Evolutionary conservation across 2,888 invertebrate genomes (phyloP), one percentile per base, ranked within the genome.

Genomic region (Drosophila pseudotalamancana): DNA sequence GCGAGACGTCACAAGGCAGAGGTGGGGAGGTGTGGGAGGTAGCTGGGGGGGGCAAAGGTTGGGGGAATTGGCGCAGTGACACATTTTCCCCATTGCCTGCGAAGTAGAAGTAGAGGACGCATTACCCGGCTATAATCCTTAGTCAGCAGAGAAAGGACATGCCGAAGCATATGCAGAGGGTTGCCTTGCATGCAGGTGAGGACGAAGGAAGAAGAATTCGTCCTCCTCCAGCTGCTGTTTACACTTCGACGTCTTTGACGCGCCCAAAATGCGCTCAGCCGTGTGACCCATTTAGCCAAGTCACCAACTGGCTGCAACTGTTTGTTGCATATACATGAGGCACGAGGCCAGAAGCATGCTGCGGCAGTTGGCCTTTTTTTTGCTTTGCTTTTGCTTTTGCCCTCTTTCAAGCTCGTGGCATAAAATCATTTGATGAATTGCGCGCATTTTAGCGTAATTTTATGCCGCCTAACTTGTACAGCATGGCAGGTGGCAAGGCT

Each of bases 191-290:
- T 40, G 40, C 40, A 14, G 16, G 12, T 8, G 3, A 9, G 31
- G 12, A n/a, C n/a, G 6, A 4, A 6, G 21, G 55, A 16, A 43
- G 39, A 21, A 23, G 37, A 12, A 8, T 18, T 43, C 46, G 31
- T 31, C 43, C 53, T 43, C 45, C 48, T 48, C 53, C 39, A 19
- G 57, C 59, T 60, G 60, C 61, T 68, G 73, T 68, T 67, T 76
- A 59, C 65, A 72, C 76, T 72, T 85, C 82, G 85, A 77, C 84
- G 60, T 77, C 81, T 75, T 81, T 80, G 83, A 87, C 69, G 72
- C 66, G 72, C 72, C 72, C 72, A 84, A 86, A 84, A 88, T 69
- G 77, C 87, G 77, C 78, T 86, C 81, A 87, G 78, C 84, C 82
- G 84, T 77, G 61, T 84, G 83, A 86, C 83, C 83, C 87, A 84